Conservation (phyloP, 92 coral and sea anemone species). For the Bergia puertoricense region DNA sequence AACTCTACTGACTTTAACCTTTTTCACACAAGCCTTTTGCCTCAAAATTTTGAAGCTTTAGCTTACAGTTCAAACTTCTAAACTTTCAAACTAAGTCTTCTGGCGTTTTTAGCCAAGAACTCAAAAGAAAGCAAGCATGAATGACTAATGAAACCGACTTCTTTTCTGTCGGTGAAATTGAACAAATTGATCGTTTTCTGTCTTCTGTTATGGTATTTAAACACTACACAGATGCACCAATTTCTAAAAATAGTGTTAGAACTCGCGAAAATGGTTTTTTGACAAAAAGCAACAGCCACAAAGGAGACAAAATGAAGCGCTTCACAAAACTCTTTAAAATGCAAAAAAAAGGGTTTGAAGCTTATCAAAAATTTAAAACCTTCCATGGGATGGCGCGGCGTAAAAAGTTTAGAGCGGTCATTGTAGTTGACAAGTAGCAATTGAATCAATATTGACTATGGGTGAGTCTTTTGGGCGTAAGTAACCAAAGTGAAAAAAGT, state of each 20-base stretch:
- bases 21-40: neutral
- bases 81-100: neutral
- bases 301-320: constrained; percentile 56
- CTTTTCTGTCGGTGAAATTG: constrained; percentile 45
- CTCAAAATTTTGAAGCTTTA: neutral
- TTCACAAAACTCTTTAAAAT: constrained; percentile 75
- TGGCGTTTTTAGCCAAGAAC: neutral
- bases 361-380: constrained; percentile 93
- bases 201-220: constrained; percentile 30
- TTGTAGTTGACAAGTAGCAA: constrained; percentile 40
- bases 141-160: constrained; percentile 50
- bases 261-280: neutral
- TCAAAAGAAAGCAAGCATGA: constrained; percentile 14
- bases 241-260: constrained; percentile 16
- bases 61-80: neutral
- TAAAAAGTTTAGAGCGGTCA: constrained; percentile 41
- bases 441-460: constrained; percentile 13
- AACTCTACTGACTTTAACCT: neutral
- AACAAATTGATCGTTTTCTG: constrained; percentile 18
- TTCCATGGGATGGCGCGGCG: constrained; percentile 72
- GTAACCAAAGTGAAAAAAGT: neutral
- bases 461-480: neutral
- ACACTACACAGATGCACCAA: constrained; percentile 21
- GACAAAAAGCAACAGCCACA: constrained; percentile 44
- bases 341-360: constrained; percentile 90